Percentiles rank a stretch among this genome's conserved stretches.
phyloP scores from a whole-genome alignment of 2,888 invertebrate genomes.

The Euplagia quadripunctaria region DNA sequence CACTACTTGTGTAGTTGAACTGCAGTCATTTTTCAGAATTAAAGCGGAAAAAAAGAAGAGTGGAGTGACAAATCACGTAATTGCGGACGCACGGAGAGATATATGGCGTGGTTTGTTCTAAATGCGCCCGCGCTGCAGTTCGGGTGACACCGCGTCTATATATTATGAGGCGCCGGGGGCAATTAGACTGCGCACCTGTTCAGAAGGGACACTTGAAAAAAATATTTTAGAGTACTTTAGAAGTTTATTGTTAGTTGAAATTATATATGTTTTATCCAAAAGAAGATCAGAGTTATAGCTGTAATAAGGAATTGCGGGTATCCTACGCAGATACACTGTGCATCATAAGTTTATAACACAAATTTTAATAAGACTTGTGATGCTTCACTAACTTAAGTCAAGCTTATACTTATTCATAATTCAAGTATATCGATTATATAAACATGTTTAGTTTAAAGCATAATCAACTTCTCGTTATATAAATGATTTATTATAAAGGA shows the following conservation, averaged over 20 bases:
- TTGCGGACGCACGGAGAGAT: conserved; percentile 84
- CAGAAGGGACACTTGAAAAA: conserved; percentile 48
- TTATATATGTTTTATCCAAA: no score
- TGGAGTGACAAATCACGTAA: conserved; percentile 86
- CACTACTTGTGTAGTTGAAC: conserved; percentile 70
- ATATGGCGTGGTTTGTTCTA: conserved; percentile 84
- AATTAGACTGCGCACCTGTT: conserved; percentile 72
- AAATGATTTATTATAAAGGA: no score
- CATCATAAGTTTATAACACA: no score
- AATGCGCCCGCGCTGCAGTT: conserved; percentile 74
- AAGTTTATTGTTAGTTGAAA: conserved; percentile 23
- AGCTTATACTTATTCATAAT: background rate
- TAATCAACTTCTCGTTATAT: no score
- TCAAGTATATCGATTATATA: no score
- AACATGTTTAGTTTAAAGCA: no score
- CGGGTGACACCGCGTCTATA: conserved; percentile 69
- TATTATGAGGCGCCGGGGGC: conserved; percentile 71
- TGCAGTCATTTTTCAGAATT: conserved; percentile 79
- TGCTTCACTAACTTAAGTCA: background rate
- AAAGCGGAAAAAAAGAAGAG: conserved; percentile 65
- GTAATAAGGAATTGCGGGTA: no score
- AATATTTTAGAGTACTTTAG: conserved; percentile 8
- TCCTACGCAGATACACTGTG: no score
- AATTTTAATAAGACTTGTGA: background rate
- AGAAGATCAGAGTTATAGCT: no score